Conservation (phyloP, 2,888 invertebrate genomes). For the Phaedon cochleariae region DNA sequence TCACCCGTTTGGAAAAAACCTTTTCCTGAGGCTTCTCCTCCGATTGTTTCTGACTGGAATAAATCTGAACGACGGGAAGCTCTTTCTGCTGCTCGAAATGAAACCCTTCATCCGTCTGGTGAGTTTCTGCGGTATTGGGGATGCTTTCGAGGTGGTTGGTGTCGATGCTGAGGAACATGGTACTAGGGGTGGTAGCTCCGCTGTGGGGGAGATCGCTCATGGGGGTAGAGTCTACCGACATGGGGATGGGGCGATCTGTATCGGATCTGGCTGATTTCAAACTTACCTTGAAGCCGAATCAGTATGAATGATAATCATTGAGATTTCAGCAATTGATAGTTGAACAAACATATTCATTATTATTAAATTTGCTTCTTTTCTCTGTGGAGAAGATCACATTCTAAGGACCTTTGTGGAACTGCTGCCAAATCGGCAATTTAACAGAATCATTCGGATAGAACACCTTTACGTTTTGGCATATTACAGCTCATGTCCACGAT, state of each 20-base stretch:
- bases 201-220: slow-evolving; percentile 47
- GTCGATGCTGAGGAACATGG: slow-evolving; percentile 43
- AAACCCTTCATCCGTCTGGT: slow-evolving; percentile 63
- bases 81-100: slow-evolving; percentile 26
- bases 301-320: background rate
- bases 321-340: background rate
- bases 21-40: slow-evolving; percentile 5
- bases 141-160: slow-evolving; percentile 43
- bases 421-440: too few relatives aligned
- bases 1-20: slow-evolving; percentile 51
- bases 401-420: too few relatives aligned
- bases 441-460: too few relatives aligned
- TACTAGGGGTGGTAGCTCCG: slow-evolving; percentile 45
- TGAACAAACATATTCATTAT: too few relatives aligned
- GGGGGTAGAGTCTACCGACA: slow-evolving; percentile 60
- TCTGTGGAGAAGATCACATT: too few relatives aligned
- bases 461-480: too few relatives aligned
- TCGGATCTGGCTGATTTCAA: slow-evolving; percentile 24
- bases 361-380: too few relatives aligned
- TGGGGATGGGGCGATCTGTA: slow-evolving; percentile 51
- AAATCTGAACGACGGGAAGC: slow-evolving; percentile 22
- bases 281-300: slow-evolving; percentile 2
- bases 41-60: slow-evolving; percentile 17
- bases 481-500: too few relatives aligned
- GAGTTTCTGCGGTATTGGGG: slow-evolving; percentile 60